Percentiles rank a stretch among this genome's conserved stretches.
Conservation (phyloP, 2,888 invertebrate genomes). For the Idaea straminata region DNA sequence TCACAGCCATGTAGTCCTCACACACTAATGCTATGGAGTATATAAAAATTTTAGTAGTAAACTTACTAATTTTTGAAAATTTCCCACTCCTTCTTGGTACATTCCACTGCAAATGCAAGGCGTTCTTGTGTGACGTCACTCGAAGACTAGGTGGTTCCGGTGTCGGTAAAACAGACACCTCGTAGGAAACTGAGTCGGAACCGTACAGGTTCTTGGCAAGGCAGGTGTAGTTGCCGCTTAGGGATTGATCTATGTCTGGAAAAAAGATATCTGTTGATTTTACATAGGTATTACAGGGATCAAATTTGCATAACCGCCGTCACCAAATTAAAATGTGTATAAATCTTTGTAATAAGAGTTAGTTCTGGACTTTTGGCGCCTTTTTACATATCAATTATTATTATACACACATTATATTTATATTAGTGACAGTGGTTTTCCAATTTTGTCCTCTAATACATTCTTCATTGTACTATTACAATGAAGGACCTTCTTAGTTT, state of each 20-base stretch:
- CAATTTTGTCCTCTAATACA: no score
- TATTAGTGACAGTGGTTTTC: no score
- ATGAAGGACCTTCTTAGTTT: no score
- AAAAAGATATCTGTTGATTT: slow-evolving; percentile 13
- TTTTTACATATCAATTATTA: no score
- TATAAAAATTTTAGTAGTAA: background rate
- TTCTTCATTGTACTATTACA: no score
- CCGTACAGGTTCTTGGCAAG: slow-evolving; percentile 91
- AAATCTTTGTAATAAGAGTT: no score
- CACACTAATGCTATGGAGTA: no score
- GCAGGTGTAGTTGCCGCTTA: slow-evolving; percentile 90
- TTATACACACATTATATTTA: no score
- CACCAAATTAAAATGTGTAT: no score
- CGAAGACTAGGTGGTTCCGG: slow-evolving; percentile 85
- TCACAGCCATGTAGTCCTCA: no score
- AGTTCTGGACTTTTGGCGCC: no score
- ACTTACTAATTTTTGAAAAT: slow-evolving; percentile 64
- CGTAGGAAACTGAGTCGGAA: slow-evolving; percentile 89
- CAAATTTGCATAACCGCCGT: no score
- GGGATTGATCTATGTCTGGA: slow-evolving; percentile 84
- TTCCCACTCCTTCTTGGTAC: slow-evolving; percentile 62
- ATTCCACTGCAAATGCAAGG: slow-evolving; percentile 82
- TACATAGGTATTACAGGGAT: background rate
- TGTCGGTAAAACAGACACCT: slow-evolving; percentile 87
- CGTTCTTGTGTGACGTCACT: slow-evolving; percentile 67